Evolutionary conservation across 1,140 invertebrate genomes (phyloP), one percentile per base, ranked within the genome.

Genomic region (Saxidomus purpurata): DNA sequence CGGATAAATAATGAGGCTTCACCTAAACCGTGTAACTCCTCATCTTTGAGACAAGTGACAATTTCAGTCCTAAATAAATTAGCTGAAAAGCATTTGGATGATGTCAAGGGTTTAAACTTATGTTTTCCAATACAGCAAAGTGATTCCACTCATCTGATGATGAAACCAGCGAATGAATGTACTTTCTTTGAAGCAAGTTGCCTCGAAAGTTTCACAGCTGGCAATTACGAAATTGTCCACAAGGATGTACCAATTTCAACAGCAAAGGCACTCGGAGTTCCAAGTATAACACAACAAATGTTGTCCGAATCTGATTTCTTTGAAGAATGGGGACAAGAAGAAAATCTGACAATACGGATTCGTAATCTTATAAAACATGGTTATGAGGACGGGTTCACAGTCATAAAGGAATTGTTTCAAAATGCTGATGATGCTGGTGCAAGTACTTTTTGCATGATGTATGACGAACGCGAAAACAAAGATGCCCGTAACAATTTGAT

Each of bases 341-440:
- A 94, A 55, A 89, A 92, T 15, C 80, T 94, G 8, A 94, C 93
- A 17, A 85, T 82, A 36, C 82, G 94, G 31, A 63, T 94, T 25
- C 77, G 90, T 49, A 88, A 63, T 47, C 82, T 94, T 31, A 79
- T 94, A 55, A 61, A 87, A 40, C 89, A 92, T 40, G 89, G 90
- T 38, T 94, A 94, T 63, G 91, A 89, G 9, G 94, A 95, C 89
- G 94, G 94, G 0, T 86, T 95, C 67, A 89, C 94, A 25, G 90
- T 95, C 13, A 90, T 92, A n/a, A 95, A 95, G 86, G 94, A 95
- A 87, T 76, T 94, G 13, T 90, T 95, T 67, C 94, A 95, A 89
- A 95, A 95, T 92, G 94, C 93, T 69, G 94, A 94, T 90, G 95
- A 96, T 93, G 95, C 95, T 74, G 96, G 96, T 63, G 95, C 96